Conservation (phyloP, 2,113 vertebrate species). For the Ursus arctos region DNA sequence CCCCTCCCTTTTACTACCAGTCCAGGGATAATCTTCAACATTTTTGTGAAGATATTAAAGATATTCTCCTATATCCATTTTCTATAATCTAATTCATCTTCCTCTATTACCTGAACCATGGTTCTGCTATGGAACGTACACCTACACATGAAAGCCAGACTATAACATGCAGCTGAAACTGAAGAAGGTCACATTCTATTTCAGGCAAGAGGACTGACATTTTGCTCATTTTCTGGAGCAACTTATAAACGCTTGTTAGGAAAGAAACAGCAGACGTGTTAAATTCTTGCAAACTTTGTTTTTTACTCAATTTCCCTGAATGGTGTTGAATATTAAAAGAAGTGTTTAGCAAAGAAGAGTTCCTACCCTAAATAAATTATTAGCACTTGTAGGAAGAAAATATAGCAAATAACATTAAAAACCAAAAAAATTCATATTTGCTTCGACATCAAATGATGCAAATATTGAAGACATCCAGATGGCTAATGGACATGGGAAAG, state of each 20-base stretch:
- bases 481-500: neutral
- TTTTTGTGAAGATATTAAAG: neutral
- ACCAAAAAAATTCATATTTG: neutral
- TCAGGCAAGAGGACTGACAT: neutral
- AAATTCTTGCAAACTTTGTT: neutral
- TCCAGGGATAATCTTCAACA: neutral
- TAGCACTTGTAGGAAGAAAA: neutral
- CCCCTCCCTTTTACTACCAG: neutral
- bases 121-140: neutral
- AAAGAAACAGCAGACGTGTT: neutral
- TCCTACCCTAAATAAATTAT: neutral
- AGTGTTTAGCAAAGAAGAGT: neutral
- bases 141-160: neutral
- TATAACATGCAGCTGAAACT: neutral
- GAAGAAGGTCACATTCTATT: neutral
- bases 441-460: neutral
- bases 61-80: neutral
- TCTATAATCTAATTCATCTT: neutral
- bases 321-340: neutral
- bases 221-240: conserved; percentile 4
- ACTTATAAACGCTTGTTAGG: neutral
- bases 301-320: neutral
- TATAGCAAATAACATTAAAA: neutral
- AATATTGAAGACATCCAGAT: neutral
- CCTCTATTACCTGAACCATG: neutral